Evolutionary conservation across 2,113 vertebrate species (phyloP), one percentile per base, ranked within the genome.

Genomic region (Stictonetta naevosa): DNA sequence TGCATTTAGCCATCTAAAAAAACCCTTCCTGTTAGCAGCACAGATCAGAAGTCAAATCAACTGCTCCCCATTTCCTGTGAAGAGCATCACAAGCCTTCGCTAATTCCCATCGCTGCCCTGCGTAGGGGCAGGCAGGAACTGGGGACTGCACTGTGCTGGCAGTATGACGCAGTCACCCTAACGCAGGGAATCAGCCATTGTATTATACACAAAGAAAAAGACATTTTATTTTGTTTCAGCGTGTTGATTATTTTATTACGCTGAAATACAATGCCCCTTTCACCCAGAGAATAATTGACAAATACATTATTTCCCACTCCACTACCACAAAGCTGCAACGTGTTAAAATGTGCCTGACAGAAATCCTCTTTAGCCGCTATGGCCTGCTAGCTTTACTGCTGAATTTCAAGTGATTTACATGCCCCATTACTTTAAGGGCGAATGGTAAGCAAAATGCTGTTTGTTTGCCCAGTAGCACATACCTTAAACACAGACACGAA

Each of bases 261-360:
- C 83, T 68, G 76, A 74, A 84, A 68, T 11, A 96, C 93, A 97
- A 93, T 71, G 74, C 34, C 16, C 73, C 86, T 96, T 95, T 95
- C 81, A 92, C 25, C 23, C 71, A 75, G 48, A 50, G 63, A 91
- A 96, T 83, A 94, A 93, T 28, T 42, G 66, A 93, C 88, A 96
- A 96, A 96, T 9, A 62, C 23, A 31, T 85, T 64, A 88, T 90
- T 90, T 90, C 86, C 83, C 83, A 78, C 33, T 56, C 64, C 80
- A 29, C 17, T 68, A 80, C 62, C 71, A 58, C 83, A 50, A 69
- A 86, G 83, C 80, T 66, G 59, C 48, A 84, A 86, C n/a, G n/a
- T 91, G 73, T 95, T 86, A 89, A 95, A 86, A 72, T 3, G 0
- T 14, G 86, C 53, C 73, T 58, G 42, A 68, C 86, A 79, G 19